Base-by-base conservation (phyloP, 2,113 vertebrate genomes). In the Verasper variegatus region DNA sequence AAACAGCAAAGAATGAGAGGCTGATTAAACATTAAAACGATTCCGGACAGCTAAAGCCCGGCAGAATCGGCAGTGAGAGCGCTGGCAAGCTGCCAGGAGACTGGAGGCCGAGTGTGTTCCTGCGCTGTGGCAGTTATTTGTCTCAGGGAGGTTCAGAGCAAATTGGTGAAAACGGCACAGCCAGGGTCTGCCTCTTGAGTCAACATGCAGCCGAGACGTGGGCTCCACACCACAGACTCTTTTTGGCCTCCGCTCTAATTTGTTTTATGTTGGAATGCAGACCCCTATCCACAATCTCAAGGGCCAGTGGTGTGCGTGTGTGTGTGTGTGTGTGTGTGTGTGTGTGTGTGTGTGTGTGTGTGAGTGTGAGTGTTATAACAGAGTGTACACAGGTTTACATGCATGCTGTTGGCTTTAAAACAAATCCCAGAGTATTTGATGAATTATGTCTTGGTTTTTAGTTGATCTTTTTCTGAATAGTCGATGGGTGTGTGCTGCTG, bases 81-180 rank as follows among this genome's bases (percentile, higher is more conserved):
- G 71, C 55, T 92, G 91, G 92, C 88, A 10, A 37, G 58, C 74
- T 60, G 88, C 93, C 90, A 89, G 83, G 18, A 35, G 73, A 74
- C 80, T 74, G 74, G 76, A 81, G 81, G 77, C 72, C 67, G 84
- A 74, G 79, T 73, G 73, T 81, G 66, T 80, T 75, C 55, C 79
- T 69, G 85, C 88, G 86, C 84, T 70, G 87, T 81, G 80, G 86
- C 73, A 64, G 86, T 88, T 87, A 90, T 91, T 93, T 92, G 88
- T 91, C 80, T 92, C 83, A 58, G 80, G 74, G 80, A 92, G 81
- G 66, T 90, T 92, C 78, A 68, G 74, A 87, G 89, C 84, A 91
- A 92, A 92, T 92, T 92, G 88, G 85, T 85, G 84, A 85, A 91
- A 91, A 89, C 84, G 71, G 71, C 87, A 69, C 87, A 89, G 86